Base-by-base conservation (phyloP, 2,113 vertebrate species). In the Tenebrosternarchus preto region DNA sequence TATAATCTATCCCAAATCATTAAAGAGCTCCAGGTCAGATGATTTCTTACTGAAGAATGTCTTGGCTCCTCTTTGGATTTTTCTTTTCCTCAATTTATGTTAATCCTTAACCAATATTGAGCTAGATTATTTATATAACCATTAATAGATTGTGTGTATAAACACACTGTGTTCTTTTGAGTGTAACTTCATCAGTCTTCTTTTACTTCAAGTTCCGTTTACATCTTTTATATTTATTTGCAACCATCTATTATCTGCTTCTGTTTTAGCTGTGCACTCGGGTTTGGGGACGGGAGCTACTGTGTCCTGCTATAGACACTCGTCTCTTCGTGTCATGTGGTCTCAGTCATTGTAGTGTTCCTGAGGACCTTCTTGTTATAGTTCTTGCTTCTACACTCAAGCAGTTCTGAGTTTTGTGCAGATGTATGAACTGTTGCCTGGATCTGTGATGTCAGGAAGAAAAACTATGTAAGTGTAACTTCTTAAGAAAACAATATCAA, bases 251-350 rank as follows among this genome's bases (percentile, higher is more conserved):
- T 76, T 78, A 81, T 71, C 46, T 61, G 60, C 11, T 25, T n/a
- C 50, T 55, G 70, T 69, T 56, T 43, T 17, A 71, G 71, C 61
- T n/a, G 50, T 43, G 29, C 39, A 31, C 29, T 80, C 84, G 20
- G 12, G 72, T 72, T 55, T 60, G 24, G 5, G 24, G 55, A 36
- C 43, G 53, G 73, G 53, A 82, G 36, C 64, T 9, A 33, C 22
- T 75, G 15, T 72, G 31, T 11, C 19, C 46, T 55, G 53, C 31
- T 64, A 78, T 64, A 33, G 59, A 31, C 64, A 61, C 73, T 81
- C 78, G 57, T 59, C 53, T 77, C 71, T 78, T 67, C 76, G 19
- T 11, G 20, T 83, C 76, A 78, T 81, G 71, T 71, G 72, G 72
- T 50, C 46, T 56, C 8, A 8, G 70, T 17, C 22, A 56, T 72